A percentile compares a stretch with the other conserved stretches of the same genome.
Evolutionary conservation across 2,888 invertebrate species (phyloP).

Genomic region (Drosophila affinis): DNA sequence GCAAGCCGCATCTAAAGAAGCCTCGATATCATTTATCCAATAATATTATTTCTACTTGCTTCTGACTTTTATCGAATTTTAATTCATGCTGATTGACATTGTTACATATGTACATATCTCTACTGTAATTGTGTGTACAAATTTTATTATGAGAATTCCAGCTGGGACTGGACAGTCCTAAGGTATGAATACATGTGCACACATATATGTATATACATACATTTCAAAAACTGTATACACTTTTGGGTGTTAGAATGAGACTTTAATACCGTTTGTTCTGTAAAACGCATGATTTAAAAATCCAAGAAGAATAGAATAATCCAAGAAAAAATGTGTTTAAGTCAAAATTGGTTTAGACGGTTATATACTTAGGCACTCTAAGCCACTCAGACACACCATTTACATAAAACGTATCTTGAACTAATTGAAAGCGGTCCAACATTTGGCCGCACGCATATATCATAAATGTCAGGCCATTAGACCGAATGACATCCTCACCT

Average conservation of each 20-base stretch:
- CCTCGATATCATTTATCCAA: conserved; percentile 70
- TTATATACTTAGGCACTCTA: not conserved
- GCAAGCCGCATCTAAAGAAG: conserved; percentile 48
- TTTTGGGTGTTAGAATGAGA: not conserved
- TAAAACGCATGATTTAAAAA: conserved; percentile 8
- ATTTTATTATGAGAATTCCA: conserved; percentile 12
- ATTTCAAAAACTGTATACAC: not conserved
- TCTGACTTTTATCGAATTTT: conserved; percentile 50
- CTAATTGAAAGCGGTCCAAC: conserved; percentile 48
- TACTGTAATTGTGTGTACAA: conserved; percentile 38
- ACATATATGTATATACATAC: not conserved
- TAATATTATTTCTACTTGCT: conserved; percentile 53
- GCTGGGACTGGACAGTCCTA: not conserved
- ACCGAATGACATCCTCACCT: not conserved
- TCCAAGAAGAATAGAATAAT: not conserved
- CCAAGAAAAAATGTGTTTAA: not conserved
- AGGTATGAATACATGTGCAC: too few species aligned
- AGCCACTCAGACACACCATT: not conserved
- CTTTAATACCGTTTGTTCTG: not conserved
- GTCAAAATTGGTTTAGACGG: not conserved
- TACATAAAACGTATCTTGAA: conserved; percentile 7
- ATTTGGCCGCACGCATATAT: conserved; percentile 60
- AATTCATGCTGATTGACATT: conserved; percentile 27
- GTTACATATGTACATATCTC: conserved; percentile 1
- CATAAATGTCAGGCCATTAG: conserved; percentile 44